Conservation (phyloP, 35 echinoderm and acorn worm genomes). For the Amphiura filiformis region DNA sequence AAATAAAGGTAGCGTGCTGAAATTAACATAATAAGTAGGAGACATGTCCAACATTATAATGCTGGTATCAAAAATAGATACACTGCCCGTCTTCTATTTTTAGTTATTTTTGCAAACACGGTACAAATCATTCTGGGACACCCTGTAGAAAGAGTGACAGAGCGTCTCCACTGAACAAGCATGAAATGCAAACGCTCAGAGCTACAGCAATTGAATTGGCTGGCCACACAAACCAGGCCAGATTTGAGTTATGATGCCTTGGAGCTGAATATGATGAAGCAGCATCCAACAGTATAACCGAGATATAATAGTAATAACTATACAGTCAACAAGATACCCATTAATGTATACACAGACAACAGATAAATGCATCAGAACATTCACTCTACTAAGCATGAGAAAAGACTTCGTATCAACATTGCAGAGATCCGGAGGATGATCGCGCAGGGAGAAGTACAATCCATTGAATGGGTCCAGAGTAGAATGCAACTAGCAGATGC, state of each 20-base stretch:
- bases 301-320: neutral
- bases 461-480: neutral
- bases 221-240: conserved; percentile 39
- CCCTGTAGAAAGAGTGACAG: conserved; percentile 26
- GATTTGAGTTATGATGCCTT: conserved; percentile 57
- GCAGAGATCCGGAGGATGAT: conserved; percentile 1
- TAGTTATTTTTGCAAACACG: no score
- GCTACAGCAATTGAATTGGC: conserved; percentile 50
- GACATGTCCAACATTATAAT: no score
- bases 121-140: no score
- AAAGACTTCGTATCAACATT: conserved; percentile 28
- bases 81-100: no score
- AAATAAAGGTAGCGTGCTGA: no score
- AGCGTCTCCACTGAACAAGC: conserved; percentile 25
- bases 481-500: neutral
- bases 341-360: conserved; percentile 3
- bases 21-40: no score
- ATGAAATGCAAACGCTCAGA: conserved; percentile 31
- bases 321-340: neutral
- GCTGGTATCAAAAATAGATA: no score
- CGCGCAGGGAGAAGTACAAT: neutral
- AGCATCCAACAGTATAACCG: conserved; percentile 16
- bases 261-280: conserved; percentile 13
- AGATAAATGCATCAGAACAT: neutral
- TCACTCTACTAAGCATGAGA: conserved; percentile 8